These are phyloP conservation scores for Albula goreensis DNA, from an alignment of 2,113 vertebrate genomes.

Conservation along the genomic window DNA sequence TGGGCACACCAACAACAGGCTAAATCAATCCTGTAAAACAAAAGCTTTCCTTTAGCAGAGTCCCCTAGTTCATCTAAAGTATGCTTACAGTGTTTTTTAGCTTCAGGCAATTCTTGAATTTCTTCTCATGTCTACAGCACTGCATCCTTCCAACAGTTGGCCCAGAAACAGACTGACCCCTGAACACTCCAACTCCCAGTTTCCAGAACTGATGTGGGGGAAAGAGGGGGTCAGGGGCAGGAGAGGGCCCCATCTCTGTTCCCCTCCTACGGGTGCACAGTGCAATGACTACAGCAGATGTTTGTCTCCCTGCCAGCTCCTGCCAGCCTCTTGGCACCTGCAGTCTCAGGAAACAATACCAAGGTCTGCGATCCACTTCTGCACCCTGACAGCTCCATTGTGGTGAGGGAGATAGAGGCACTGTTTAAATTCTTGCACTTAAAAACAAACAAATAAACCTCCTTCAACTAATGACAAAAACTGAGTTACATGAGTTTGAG, in stretches of 20 bases:
- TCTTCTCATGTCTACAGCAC: constrained; percentile 29
- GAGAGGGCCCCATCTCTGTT: background rate
- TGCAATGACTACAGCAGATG: constrained; percentile 31
- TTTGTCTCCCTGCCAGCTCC: constrained; percentile 41
- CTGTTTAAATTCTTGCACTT: background rate
- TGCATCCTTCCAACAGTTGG: constrained; percentile 12
- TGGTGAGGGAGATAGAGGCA: background rate
- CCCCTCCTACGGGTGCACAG: constrained; percentile 23
- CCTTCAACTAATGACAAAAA: background rate
- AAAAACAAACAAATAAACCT: background rate
- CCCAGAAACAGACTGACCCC: background rate
- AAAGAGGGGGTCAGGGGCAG: background rate
- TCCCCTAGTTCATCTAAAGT: background rate
- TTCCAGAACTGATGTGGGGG: background rate
- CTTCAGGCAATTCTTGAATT: background rate
- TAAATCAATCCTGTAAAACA: background rate
- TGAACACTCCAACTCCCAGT: background rate
- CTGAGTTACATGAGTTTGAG: background rate
- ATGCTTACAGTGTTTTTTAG: background rate
- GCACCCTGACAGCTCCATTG: constrained; percentile 26
- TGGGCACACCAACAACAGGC: background rate
- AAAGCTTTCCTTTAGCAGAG: background rate
- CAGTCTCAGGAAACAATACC: constrained; percentile 47
- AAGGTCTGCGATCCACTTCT: constrained; percentile 24
- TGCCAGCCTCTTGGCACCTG: constrained; percentile 48